A percentile compares a stretch with the other conserved stretches of the same genome.
Conservation (phyloP, 1,140 invertebrate genomes). For the Monochamus saltuarius region DNA sequence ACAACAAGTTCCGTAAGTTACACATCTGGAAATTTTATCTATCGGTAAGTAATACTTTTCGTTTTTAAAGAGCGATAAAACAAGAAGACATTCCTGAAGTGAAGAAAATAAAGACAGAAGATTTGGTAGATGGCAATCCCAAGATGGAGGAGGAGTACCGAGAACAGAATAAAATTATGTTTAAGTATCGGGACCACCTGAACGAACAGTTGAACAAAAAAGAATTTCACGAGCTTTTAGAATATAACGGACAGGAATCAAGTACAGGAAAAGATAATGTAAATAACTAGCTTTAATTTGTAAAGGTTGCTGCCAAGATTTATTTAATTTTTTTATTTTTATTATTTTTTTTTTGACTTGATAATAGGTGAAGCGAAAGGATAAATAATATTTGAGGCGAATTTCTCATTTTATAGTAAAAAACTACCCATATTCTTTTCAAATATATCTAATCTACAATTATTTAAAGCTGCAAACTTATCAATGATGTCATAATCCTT, state of each 20-base stretch:
- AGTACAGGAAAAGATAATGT: slow-evolving; percentile 65
- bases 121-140: slow-evolving; percentile 50
- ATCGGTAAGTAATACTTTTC: slow-evolving; percentile 10
- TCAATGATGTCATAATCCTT: no score
- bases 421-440: no score
- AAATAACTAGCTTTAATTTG: no score
- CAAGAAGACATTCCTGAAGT: slow-evolving; percentile 57
- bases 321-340: no score
- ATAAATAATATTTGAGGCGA: no score
- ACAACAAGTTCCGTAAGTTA: slow-evolving; percentile 65
- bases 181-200: slow-evolving; percentile 62
- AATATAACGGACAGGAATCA: slow-evolving; percentile 71
- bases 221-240: slow-evolving; percentile 66
- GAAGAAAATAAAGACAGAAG: slow-evolving; percentile 71
- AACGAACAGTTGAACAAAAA: slow-evolving; percentile 58
- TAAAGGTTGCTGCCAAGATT: no score
- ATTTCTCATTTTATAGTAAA: no score
- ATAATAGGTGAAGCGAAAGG: no score
- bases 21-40: slow-evolving; percentile 9
- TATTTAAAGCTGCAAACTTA: no score
- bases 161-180: slow-evolving; percentile 80
- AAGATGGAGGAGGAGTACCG: slow-evolving; percentile 62
- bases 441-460: no score
- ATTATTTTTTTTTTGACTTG: no score
- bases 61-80: slow-evolving; percentile 58